Evolutionary conservation across 2,113 vertebrate species (phyloP).

Genomic region (Notarius lentiginosus): DNA sequence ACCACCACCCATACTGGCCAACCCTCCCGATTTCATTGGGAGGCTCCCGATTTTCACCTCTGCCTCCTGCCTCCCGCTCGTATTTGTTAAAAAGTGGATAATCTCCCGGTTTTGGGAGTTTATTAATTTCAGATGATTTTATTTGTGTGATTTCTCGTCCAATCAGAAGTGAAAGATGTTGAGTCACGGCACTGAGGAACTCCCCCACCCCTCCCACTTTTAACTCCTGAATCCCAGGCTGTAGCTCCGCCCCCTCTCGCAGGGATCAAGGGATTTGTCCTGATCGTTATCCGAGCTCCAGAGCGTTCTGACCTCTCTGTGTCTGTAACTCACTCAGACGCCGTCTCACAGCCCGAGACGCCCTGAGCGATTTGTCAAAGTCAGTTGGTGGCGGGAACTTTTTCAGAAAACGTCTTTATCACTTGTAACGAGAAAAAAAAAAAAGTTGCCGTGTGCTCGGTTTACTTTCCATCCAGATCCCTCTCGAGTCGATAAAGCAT

Average conservation of each 20-base stretch:
- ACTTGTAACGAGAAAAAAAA: background rate
- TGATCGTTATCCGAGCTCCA: background rate
- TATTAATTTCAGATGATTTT: no score
- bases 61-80: no score
- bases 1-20: no score
- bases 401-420: constrained; percentile 12
- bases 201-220: background rate
- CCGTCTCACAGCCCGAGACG: background rate
- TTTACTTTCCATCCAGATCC: background rate
- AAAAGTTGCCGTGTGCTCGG: background rate
- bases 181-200: background rate
- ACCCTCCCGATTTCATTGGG: no score
- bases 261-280: background rate
- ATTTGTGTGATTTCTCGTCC: no score
- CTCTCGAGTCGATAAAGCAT: background rate
- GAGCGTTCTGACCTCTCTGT: background rate
- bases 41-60: no score
- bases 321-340: background rate
- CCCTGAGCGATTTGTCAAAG: background rate
- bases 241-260: background rate
- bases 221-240: background rate
- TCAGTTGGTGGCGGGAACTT: background rate
- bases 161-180: no score
- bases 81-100: no score
- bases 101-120: no score